Evolutionary conservation across 35 echinoderm and acorn worm species (phyloP), one percentile per base, ranked within the genome.

Genomic region (Hemicentrotus pulcherrimus): DNA sequence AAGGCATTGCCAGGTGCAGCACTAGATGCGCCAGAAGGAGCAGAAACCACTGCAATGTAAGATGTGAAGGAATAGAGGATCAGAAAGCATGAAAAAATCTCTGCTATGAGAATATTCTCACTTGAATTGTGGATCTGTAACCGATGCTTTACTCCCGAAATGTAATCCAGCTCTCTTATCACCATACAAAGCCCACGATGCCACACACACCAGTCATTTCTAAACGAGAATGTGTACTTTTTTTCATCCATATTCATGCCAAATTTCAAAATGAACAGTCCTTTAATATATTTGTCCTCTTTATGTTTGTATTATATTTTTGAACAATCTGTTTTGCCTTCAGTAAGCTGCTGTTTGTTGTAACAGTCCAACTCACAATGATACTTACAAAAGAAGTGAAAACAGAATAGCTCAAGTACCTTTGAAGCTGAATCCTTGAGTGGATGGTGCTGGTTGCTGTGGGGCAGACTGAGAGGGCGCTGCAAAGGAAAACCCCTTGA

Each of bases 341-440:
- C 16, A 2, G 52, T 59, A 11, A 11, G 16, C 52, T 59, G 52
- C 52, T 59, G 16, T 59, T 9, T 59, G 52, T 16, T 11, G 11
- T 10, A 59, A 6, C 16, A 59, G 52, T 16, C 52, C 16, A 11
- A 59, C 52, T 59, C 52, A 59, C 52, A 59, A 11, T 16, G 11
- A 59, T 41, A 41, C 35, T 41, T 41, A 22, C 28, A n/a, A 78
- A 78, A n/a, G 65, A 78, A 12, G 6, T 78, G 28, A 89, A 58
- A 60, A 58, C 47, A 91, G 94, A 58, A 95, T 58, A 58, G 9
- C 16, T 94, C 6, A 48, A 15, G 60, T 59, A 32, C 60, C 50
- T 94, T 94, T 94, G 52, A 94, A 32, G 9, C 50, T 94, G 22
- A 78, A 78, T n/a, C 65, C 65, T 78, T 78, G 65, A 78, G 65